Base-by-base conservation (phyloP, 1,140 invertebrate genomes). In the Eriocheir sinensis region DNA sequence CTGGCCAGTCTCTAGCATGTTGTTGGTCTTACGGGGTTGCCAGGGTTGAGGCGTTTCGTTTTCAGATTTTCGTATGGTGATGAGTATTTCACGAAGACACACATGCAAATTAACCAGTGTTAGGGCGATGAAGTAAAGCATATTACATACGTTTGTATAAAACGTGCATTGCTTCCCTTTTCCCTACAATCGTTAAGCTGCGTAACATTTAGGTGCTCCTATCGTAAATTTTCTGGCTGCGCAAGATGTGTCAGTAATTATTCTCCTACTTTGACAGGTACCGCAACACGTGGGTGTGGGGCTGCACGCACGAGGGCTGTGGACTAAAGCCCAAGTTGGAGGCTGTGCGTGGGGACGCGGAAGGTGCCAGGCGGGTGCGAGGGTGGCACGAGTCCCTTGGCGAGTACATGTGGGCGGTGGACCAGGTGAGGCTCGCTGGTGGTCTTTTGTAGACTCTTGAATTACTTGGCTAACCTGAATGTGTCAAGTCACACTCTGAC, bases 241-340 rank as follows among this genome's bases (percentile, higher is more conserved):
- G n/a, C n/a, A n/a, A n/a, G n/a, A n/a, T n/a, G n/a, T n/a, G n/a
- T n/a, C n/a, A n/a, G n/a, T 15, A 81, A 8, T 81, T 81, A n/a
- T n/a, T n/a, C n/a, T n/a, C n/a, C n/a, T n/a, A n/a, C n/a, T 86
- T 8, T 27, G 6, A 0, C 4, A 97, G 97, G 97, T 97, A 96
- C 95, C 94, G 97, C 85, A 97, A 97, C 95, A 96, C 96, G 15
- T 97, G 97, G 97, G 96, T 96, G 6, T 97, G 96, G 96, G 96
- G 96, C 4, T 96, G 96, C 34, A 94, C 85, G 2, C 96, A 96
- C 91, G 96, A 96, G 89, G 96, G 96, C 72, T 96, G 96, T 93
- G 95, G 96, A 27, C 93, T 95, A 34, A 96, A 96, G 79, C 96
- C 96, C 44, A 93, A 94, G 21, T 36, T 96, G 41, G 83, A 89